A percentile compares a stretch with the other conserved stretches of the same genome.
Conservation (phyloP, 1,140 invertebrate species). For the Pachypsylla venusta region DNA sequence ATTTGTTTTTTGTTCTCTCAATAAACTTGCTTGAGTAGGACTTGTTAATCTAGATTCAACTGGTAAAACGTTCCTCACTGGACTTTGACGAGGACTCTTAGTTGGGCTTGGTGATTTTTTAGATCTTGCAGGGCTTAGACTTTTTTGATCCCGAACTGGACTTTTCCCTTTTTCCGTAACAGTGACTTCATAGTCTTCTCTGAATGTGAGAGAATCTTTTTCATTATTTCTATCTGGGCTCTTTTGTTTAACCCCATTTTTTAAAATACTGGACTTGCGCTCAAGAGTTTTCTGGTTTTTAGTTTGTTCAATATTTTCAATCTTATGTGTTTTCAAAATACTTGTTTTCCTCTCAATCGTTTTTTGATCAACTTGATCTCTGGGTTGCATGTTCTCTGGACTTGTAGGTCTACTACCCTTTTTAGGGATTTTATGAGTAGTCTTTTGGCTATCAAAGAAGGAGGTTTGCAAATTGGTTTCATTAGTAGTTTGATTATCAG, state of each 20-base stretch:
- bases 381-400: neutral
- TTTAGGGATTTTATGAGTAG: slow-evolving; percentile 4
- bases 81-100: slow-evolving; percentile 4
- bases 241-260: slow-evolving; percentile 1
- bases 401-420: neutral
- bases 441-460: neutral
- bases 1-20: neutral
- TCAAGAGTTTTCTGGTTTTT: neutral
- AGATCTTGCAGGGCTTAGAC: neutral
- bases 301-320: neutral
- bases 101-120: slow-evolving; percentile 7
- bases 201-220: neutral
- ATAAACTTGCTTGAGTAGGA: neutral
- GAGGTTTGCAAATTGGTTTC: neutral
- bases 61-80: neutral
- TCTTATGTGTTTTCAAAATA: neutral
- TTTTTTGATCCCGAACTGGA: neutral
- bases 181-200: slow-evolving; percentile 9
- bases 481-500: neutral
- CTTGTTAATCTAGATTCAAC: slow-evolving; percentile 5
- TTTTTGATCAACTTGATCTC: neutral
- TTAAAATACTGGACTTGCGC: neutral
- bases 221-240: neutral
- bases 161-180: neutral
- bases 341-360: neutral